phyloP scores from a whole-genome alignment of 2,797 vertebrate species.

The Pangasius sanitwongsei region DNA sequence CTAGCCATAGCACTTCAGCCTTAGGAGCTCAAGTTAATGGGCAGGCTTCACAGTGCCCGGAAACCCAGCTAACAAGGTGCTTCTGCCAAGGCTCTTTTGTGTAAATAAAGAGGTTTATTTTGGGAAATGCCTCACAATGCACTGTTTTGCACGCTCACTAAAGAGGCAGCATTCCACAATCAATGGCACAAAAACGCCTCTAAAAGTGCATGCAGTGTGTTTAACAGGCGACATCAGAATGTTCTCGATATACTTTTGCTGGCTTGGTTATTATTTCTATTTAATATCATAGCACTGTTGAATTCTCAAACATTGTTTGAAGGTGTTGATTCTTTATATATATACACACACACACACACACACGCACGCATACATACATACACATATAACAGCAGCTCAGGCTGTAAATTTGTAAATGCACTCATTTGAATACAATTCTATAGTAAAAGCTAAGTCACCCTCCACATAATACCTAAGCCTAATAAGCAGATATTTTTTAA shows the following conservation, averaged over 20 bases:
- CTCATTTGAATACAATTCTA: neutral
- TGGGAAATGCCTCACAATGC: conserved; percentile 87
- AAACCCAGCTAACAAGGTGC: conserved; percentile 80
- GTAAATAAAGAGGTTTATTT: conserved; percentile 86
- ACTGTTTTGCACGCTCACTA: conserved; percentile 83
- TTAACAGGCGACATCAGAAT: neutral
- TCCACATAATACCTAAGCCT: no score
- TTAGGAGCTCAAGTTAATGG: conserved; percentile 25
- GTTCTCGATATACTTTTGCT: neutral
- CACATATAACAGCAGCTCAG: neutral
- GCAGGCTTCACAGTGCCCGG: conserved; percentile 66
- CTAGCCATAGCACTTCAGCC: conserved; percentile 11
- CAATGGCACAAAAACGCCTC: conserved; percentile 80
- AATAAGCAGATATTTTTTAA: neutral
- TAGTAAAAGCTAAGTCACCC: neutral
- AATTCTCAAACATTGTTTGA: neutral
- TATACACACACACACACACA: no score
- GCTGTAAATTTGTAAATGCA: neutral
- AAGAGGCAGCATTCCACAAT: conserved; percentile 81
- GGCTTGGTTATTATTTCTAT: conserved; percentile 31
- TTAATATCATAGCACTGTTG: neutral
- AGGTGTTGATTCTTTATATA: neutral
- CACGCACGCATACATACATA: no score
- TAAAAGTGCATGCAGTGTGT: conserved; percentile 73
- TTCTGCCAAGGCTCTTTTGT: conserved; percentile 83